These are phyloP conservation scores for Drosophila cognata DNA, from an alignment of 2,888 invertebrate genomes.

Conservation along the genomic window DNA sequence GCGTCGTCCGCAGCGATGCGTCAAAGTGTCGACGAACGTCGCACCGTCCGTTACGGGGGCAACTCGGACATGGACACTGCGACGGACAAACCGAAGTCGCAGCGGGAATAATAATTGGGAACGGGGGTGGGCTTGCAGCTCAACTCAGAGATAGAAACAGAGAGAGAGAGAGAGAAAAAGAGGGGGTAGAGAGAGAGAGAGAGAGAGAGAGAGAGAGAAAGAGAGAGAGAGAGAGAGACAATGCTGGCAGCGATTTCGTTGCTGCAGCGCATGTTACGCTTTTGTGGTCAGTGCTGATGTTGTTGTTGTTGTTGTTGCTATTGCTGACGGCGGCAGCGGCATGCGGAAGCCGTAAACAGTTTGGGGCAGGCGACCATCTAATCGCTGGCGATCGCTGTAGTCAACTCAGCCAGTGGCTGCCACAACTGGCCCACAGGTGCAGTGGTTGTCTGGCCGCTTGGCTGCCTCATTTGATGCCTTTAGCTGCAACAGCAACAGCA, in stretches of 20 bases:
- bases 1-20: slow-evolving; percentile 66
- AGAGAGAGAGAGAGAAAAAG: neutral
- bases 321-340: slow-evolving; percentile 35
- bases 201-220: neutral
- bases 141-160: neutral
- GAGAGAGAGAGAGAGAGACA: neutral
- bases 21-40: slow-evolving; percentile 78
- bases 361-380: slow-evolving; percentile 58
- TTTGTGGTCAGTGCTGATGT: slow-evolving; percentile 64
- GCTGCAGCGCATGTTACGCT: slow-evolving; percentile 64
- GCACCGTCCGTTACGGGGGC: slow-evolving; percentile 11
- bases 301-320: slow-evolving; percentile 8
- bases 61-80: neutral
- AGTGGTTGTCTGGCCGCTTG: slow-evolving; percentile 49
- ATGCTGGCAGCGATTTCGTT: slow-evolving; percentile 50
- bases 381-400: slow-evolving; percentile 54
- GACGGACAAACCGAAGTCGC: slow-evolving; percentile 16
- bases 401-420: slow-evolving; percentile 12
- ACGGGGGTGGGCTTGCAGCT: neutral
- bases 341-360: slow-evolving; percentile 75
- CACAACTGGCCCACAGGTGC: slow-evolving; percentile 62
- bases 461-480: slow-evolving; percentile 62
- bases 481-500: slow-evolving; percentile 27
- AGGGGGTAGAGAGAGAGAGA: neutral
- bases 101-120: slow-evolving; percentile 21